Conservation (phyloP, 2,888 invertebrate genomes). For the Lathronympha strigana region DNA sequence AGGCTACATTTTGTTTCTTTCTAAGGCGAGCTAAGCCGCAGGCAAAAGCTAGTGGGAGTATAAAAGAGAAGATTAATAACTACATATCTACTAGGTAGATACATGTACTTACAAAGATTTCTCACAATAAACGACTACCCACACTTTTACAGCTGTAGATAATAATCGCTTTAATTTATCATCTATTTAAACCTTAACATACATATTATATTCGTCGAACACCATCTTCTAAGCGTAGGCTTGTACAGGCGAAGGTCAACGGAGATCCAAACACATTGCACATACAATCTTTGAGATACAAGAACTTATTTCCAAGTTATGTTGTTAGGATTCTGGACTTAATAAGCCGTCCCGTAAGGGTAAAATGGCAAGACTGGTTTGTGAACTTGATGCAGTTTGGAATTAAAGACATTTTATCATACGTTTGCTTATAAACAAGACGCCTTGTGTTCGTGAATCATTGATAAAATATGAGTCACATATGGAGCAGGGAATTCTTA, state of each 20-base stretch:
- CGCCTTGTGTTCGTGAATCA: constrained; percentile 24
- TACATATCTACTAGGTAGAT: background rate
- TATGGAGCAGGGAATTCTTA: constrained; percentile 12
- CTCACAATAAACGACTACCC: background rate
- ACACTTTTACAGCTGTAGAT: background rate
- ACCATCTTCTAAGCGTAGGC: constrained; percentile 14
- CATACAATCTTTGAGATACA: constrained; percentile 7
- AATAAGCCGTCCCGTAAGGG: background rate
- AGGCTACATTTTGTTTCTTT: no score
- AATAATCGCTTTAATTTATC: constrained; percentile 5
- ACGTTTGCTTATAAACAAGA: constrained; percentile 21
- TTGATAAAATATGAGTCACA: constrained; percentile 21
- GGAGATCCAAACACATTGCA: constrained; percentile 20
- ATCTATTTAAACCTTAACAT: constrained; percentile 12
- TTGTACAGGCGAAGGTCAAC: constrained; percentile 11
- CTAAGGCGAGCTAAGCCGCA: no score
- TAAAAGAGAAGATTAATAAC: no score
- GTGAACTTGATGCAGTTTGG: background rate
- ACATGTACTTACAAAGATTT: background rate
- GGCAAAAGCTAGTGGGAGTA: no score
- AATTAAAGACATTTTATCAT: background rate
- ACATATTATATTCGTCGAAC: constrained; percentile 16
- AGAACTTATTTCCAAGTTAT: background rate
- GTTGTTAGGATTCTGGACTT: background rate
- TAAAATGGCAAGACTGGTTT: background rate